These are phyloP conservation scores for Myrmecophaga tridactyla DNA, from an alignment of 2,113 vertebrate genomes.

Conservation along the genomic window DNA sequence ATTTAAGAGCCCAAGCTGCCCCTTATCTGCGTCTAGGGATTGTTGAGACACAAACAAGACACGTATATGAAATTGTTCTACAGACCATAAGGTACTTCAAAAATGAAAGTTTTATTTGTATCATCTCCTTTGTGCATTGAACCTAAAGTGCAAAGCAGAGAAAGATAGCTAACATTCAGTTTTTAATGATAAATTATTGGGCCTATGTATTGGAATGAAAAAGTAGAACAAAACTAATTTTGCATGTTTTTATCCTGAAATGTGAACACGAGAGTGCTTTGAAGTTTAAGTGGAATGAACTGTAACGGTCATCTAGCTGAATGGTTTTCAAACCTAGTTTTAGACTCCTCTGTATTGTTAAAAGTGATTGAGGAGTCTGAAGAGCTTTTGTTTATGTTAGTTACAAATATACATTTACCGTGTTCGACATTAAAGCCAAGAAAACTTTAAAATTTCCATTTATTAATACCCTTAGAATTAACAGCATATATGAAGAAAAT, in stretches of 20 bases:
- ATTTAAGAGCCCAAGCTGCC: background rate
- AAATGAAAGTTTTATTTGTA: conserved; percentile 8
- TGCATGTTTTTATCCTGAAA: background rate
- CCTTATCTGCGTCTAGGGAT: background rate
- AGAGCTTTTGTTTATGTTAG: background rate
- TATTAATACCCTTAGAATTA: background rate
- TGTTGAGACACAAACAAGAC: background rate
- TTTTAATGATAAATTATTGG: background rate
- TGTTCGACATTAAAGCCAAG: background rate
- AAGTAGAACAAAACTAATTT: background rate
- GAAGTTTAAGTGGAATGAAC: background rate
- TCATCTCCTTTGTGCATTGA: background rate
- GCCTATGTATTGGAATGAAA: background rate
- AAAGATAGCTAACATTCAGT: background rate
- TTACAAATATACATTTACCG: background rate
- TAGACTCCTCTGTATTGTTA: background rate
- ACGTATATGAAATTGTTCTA: background rate
- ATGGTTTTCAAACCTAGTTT: background rate
- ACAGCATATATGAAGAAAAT: background rate
- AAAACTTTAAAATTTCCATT: background rate
- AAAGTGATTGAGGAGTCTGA: background rate
- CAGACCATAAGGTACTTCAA: background rate
- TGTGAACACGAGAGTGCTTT: background rate
- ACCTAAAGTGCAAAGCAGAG: background rate
- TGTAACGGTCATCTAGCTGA: background rate